Evolutionary conservation across 2,888 invertebrate species (phyloP).

Genomic region (Bellardia bayeri): DNA sequence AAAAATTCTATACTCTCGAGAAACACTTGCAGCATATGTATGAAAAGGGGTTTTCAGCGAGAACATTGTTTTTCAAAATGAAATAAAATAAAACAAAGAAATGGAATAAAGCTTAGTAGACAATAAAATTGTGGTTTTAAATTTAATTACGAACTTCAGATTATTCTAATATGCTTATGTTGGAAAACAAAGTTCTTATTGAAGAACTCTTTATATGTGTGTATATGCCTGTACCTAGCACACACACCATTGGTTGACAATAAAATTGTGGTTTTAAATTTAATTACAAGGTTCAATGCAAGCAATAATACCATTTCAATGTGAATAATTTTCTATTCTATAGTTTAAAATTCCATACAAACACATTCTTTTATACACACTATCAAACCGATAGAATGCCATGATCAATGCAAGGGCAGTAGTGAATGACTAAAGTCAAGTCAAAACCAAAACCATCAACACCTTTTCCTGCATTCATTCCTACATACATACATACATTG

Average conservation of each 20-base stretch:
- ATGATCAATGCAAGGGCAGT: slow-evolving; percentile 19
- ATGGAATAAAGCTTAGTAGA: slow-evolving; percentile 19
- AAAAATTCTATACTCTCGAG: slow-evolving; percentile 33
- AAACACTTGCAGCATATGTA: neutral
- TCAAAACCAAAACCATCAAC: slow-evolving; percentile 69
- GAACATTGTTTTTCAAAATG: too few relatives aligned
- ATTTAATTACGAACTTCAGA: slow-evolving; percentile 73
- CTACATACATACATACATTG: neutral
- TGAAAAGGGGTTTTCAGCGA: too few relatives aligned
- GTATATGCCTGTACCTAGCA: neutral
- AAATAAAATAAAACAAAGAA: too few relatives aligned
- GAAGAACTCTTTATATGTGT: too few relatives aligned
- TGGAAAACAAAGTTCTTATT: too few relatives aligned
- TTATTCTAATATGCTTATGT: too few relatives aligned
- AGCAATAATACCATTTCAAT: slow-evolving; percentile 57
- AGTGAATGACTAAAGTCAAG: slow-evolving; percentile 63
- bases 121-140: slow-evolving; percentile 74
- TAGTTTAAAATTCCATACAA: slow-evolving; percentile 63
- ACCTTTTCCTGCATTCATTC: slow-evolving; percentile 54
- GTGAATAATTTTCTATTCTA: slow-evolving; percentile 62
- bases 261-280: slow-evolving; percentile 74
- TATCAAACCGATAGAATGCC: slow-evolving; percentile 1
- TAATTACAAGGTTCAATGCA: slow-evolving; percentile 73
- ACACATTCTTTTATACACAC: slow-evolving; percentile 24
- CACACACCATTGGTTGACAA: slow-evolving; percentile 65